These are phyloP conservation scores for Loris lydekkerianus DNA, from an alignment of 2,797 vertebrate genomes.

Conservation along the genomic window DNA sequence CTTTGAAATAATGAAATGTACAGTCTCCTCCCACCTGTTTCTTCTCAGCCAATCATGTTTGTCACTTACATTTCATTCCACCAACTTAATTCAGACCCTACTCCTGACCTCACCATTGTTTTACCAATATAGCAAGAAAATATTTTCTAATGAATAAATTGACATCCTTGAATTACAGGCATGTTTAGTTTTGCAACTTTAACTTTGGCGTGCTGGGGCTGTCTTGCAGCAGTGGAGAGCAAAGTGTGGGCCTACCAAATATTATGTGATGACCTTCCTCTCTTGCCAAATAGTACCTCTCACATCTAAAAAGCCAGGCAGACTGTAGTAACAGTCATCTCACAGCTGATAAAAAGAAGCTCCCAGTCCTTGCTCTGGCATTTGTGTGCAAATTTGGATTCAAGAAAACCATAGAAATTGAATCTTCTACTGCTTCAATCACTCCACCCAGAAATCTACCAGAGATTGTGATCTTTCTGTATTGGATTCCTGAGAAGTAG, in stretches of 20 bases:
- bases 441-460: background rate
- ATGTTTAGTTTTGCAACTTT: background rate
- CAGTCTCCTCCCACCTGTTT: background rate
- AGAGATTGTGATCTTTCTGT: background rate
- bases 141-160: constrained; percentile 44
- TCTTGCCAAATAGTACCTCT: background rate
- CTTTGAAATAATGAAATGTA: constrained; percentile 33
- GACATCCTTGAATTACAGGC: background rate
- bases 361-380: background rate
- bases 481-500: background rate
- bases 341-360: background rate
- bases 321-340: background rate
- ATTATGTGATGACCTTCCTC: background rate
- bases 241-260: background rate
- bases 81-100: background rate
- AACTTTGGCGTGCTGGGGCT: background rate
- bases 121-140: background rate
- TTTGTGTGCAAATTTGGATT: constrained; percentile 6
- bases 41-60: background rate
- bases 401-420: background rate
- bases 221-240: background rate
- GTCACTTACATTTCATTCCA: background rate
- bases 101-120: background rate
- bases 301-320: background rate
- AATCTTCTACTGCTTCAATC: background rate